Conservation (phyloP, 2,888 invertebrate genomes). For the Diogma glabrata region DNA sequence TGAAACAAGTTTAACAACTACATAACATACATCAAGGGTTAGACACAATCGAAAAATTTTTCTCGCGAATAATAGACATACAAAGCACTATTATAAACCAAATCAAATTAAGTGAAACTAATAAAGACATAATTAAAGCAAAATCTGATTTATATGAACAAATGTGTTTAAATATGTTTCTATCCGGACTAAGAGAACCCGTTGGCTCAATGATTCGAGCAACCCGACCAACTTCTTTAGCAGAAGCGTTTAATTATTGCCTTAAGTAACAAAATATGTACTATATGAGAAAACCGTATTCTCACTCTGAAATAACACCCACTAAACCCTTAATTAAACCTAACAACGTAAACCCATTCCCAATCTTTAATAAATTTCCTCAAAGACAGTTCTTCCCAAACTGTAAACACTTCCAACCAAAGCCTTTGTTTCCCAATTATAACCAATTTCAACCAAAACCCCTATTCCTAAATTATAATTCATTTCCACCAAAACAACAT, state of each 20-base stretch:
- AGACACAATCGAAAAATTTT: too few relatives aligned
- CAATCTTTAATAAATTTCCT: too few relatives aligned
- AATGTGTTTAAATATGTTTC: slow-evolving; percentile 19
- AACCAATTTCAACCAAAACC: not conserved
- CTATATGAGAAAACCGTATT: not conserved
- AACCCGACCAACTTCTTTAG: slow-evolving; percentile 17
- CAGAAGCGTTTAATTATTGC: slow-evolving; percentile 18
- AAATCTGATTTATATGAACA: slow-evolving; percentile 19
- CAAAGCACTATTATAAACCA: slow-evolving; percentile 17
- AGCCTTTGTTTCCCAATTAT: too few relatives aligned
- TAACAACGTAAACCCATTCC: too few relatives aligned
- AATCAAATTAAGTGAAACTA: slow-evolving; percentile 13
- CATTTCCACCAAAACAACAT: not conserved
- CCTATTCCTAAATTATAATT: not conserved
- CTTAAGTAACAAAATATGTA: slow-evolving; percentile 15
- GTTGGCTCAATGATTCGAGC: slow-evolving; percentile 20
- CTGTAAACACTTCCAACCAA: too few relatives aligned
- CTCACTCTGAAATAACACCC: not conserved
- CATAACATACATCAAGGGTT: too few relatives aligned
- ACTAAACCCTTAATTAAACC: not conserved
- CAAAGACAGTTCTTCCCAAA: too few relatives aligned
- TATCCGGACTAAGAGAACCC: slow-evolving; percentile 19
- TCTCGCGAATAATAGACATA: slow-evolving; percentile 17
- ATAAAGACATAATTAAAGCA: slow-evolving; percentile 12
- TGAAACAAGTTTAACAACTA: too few relatives aligned